Percentiles rank a stretch among this genome's conserved stretches.
Evolutionary conservation across 37 sponge, comb jelly and placozoan species (phyloP).

Genomic region (Beroe forskalii): DNA sequence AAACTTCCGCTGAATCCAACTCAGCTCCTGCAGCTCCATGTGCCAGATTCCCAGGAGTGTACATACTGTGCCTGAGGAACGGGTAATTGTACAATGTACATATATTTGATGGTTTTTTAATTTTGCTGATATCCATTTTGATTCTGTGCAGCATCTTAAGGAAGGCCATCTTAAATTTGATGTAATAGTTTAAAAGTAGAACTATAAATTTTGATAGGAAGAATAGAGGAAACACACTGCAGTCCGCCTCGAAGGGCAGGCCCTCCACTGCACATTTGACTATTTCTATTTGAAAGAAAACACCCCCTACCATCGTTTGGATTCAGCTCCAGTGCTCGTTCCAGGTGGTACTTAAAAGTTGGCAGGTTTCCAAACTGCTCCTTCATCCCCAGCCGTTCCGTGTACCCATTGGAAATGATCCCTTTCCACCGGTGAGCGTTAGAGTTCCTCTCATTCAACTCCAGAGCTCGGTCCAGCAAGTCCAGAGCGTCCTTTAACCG

Average conservation of each 20-base stretch:
- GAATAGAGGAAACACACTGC: too few relatives aligned
- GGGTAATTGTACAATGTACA: too few relatives aligned
- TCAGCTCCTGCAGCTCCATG: slow-evolving; percentile 46
- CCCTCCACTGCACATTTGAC: too few relatives aligned
- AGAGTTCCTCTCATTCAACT: not conserved
- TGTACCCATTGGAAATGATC: slow-evolving; percentile 39
- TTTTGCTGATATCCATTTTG: too few relatives aligned
- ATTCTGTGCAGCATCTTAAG: too few relatives aligned
- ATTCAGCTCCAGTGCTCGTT: slow-evolving; percentile 31
- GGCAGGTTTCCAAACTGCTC: not conserved
- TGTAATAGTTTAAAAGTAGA: too few relatives aligned
- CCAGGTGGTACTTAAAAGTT: slow-evolving; percentile 22
- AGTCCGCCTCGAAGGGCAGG: too few relatives aligned
- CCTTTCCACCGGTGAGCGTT: slow-evolving; percentile 51
- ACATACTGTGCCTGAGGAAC: too few relatives aligned
- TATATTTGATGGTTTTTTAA: too few relatives aligned
- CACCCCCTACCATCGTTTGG: slow-evolving; percentile 19
- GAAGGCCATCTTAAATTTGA: too few relatives aligned
- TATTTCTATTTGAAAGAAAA: too few relatives aligned
- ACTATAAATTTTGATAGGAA: too few relatives aligned
- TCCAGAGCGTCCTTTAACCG: not conserved
- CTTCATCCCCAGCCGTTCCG: not conserved
- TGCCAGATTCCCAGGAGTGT: slow-evolving; percentile 54
- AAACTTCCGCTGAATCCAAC: not conserved
- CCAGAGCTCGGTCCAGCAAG: slow-evolving; percentile 34